These are phyloP conservation scores for Scaptomyza graminum DNA, from an alignment of 1,140 invertebrate species.

Conservation along the genomic window DNA sequence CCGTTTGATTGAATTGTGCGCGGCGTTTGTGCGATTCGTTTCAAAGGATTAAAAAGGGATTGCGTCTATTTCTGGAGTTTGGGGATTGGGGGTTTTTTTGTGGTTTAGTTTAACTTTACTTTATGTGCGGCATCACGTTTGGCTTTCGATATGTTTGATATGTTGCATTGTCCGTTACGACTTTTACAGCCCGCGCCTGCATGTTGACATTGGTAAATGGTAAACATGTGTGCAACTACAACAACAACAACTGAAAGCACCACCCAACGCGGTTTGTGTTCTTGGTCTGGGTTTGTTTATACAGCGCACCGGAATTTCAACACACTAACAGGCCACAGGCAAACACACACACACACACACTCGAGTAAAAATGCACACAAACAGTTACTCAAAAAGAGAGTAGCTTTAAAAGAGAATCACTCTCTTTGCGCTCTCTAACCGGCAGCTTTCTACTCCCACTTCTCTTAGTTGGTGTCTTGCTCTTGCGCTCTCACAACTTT, in stretches of 20 bases:
- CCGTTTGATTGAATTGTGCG: slow-evolving; percentile 14
- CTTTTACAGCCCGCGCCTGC: slow-evolving; percentile 40
- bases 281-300: slow-evolving; percentile 74
- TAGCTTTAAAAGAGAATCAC: background rate
- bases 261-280: slow-evolving; percentile 14
- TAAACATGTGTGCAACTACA: slow-evolving; percentile 46
- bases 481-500: slow-evolving; percentile 20
- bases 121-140: slow-evolving; percentile 56
- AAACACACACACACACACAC: slow-evolving; percentile 37
- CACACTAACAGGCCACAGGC: slow-evolving; percentile 57
- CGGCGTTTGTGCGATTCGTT: slow-evolving; percentile 52
- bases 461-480: background rate
- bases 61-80: slow-evolving; percentile 6
- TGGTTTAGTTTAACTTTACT: slow-evolving; percentile 46
- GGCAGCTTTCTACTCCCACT: background rate
- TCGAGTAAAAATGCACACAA: slow-evolving; percentile 10
- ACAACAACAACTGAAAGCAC: background rate
- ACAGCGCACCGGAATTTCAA: slow-evolving; percentile 79
- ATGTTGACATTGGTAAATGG: slow-evolving; percentile 71
- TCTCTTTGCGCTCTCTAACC: background rate
- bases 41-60: background rate
- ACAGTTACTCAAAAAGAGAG: slow-evolving; percentile 10
- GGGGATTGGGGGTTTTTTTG: background rate
- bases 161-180: slow-evolving; percentile 37
- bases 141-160: slow-evolving; percentile 38